Evolutionary conservation across 1,140 invertebrate genomes (phyloP).

Genomic region (Tribolium madens): DNA sequence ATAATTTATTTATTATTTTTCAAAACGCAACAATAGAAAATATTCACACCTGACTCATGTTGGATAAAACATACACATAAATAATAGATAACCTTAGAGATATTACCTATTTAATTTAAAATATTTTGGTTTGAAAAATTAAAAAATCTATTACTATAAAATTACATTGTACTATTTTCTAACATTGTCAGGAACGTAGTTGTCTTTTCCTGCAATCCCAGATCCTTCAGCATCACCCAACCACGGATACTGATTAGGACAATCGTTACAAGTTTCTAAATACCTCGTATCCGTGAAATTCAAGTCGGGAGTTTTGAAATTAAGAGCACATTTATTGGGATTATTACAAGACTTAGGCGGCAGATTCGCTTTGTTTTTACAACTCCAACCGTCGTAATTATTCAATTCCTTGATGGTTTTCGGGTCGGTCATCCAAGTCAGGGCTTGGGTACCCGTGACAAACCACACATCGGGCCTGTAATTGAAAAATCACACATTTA

Average conservation of each 20-base stretch:
- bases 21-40: conserved; percentile 29
- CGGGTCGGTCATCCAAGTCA: conserved; percentile 93
- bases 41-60: conserved; percentile 18
- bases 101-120: conserved; percentile 35
- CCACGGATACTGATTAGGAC: conserved; percentile 90
- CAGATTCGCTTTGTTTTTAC: conserved; percentile 77
- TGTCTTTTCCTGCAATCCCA: conserved; percentile 81
- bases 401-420: conserved; percentile 76
- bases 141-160: conserved; percentile 2
- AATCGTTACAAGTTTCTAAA: conserved; percentile 88
- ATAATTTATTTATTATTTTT: conserved; percentile 38
- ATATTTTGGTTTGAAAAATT: conserved; percentile 25
- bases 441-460: conserved; percentile 89
- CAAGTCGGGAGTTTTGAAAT: conserved; percentile 80
- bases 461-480: conserved; percentile 88
- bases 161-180: conserved; percentile 33
- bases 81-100: conserved; percentile 23
- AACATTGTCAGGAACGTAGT: conserved; percentile 82
- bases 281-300: conserved; percentile 87
- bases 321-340: conserved; percentile 85
- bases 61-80: conserved; percentile 9
- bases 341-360: conserved; percentile 82
- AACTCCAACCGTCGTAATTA: conserved; percentile 85
- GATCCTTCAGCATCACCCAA: conserved; percentile 86
- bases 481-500: no score